Percentiles rank a stretch among this genome's conserved stretches.
Evolutionary conservation across 30 jellyfish, hydroid and myxozoan species (phyloP).

Genomic region (Haliclystus octoradiatus): DNA sequence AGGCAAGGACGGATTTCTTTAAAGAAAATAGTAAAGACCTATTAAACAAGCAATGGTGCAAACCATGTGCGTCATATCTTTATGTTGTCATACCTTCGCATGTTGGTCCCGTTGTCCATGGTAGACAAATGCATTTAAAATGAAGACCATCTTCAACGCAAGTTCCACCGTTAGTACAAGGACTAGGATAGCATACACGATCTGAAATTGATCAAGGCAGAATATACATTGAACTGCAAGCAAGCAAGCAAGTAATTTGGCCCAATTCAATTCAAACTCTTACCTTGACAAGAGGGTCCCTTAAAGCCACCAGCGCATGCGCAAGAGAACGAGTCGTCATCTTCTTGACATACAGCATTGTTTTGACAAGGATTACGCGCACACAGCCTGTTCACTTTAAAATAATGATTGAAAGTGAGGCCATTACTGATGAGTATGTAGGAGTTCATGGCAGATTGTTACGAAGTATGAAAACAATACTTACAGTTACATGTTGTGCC

Average conservation of each 20-base stretch:
- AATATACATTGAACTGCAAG: background rate
- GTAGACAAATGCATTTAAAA: constrained; percentile 79
- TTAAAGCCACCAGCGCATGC: constrained; percentile 55
- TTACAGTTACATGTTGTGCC: constrained; percentile 75
- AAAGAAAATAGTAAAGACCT: too few species aligned
- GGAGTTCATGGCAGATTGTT: background rate
- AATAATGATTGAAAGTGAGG: background rate
- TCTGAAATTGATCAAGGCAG: constrained; percentile 4
- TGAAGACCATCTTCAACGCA: constrained; percentile 60
- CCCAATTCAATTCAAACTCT: too few species aligned
- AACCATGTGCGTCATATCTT: too few species aligned
- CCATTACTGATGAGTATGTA: background rate
- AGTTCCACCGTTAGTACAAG: constrained; percentile 65
- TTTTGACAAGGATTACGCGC: constrained; percentile 62
- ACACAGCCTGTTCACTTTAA: constrained; percentile 24
- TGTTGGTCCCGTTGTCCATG: constrained; percentile 61
- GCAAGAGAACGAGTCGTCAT: constrained; percentile 51
- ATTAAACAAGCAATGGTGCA: too few species aligned
- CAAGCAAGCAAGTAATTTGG: too few species aligned
- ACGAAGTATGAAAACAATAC: background rate
- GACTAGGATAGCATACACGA: constrained; percentile 62
- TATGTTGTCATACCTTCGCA: too few species aligned
- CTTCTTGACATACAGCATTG: constrained; percentile 72
- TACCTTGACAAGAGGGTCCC: constrained; percentile 69
- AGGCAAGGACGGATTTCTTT: constrained; percentile 84